Percentiles rank a stretch among this genome's conserved stretches.
phyloP scores from a whole-genome alignment of 64 coral and sea anemone genomes.

The Pachyseris speciosa region DNA sequence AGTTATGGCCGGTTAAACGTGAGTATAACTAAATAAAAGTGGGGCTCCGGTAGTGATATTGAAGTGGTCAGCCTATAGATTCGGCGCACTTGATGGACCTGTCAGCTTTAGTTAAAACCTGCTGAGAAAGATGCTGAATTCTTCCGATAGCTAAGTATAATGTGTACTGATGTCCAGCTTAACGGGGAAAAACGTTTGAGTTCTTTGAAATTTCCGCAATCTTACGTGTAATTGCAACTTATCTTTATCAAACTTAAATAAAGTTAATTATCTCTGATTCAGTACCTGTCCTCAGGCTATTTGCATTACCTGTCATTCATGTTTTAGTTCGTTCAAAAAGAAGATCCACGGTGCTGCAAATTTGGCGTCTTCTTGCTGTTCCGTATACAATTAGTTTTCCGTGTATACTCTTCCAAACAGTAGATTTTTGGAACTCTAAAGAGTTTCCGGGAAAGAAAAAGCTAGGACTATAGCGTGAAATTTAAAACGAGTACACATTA shows the following conservation, averaged over 20 bases:
- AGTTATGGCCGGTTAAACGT: neutral
- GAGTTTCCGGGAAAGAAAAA: too few relatives aligned
- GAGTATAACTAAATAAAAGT: neutral
- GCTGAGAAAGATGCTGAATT: neutral
- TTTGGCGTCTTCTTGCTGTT: too few relatives aligned
- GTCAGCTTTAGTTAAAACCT: neutral
- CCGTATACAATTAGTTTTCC: too few relatives aligned
- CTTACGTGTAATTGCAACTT: neutral
- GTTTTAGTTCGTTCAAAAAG: neutral
- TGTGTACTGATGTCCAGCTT: neutral
- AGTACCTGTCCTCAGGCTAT: neutral
- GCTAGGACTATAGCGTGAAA: too few relatives aligned
- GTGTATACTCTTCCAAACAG: too few relatives aligned
- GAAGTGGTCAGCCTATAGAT: neutral
- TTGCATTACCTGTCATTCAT: neutral
- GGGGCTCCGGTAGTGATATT: neutral
- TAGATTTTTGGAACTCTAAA: too few relatives aligned
- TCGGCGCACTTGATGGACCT: neutral
- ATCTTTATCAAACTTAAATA: neutral
- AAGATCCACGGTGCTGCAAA: too few relatives aligned
- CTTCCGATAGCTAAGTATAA: too few relatives aligned
- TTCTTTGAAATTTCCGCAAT: neutral
- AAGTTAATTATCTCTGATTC: neutral
- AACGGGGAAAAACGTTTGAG: neutral
- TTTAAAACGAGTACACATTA: too few relatives aligned